Evolutionary conservation across 2,113 vertebrate genomes (phyloP).

Genomic region (Ochotona princeps): DNA sequence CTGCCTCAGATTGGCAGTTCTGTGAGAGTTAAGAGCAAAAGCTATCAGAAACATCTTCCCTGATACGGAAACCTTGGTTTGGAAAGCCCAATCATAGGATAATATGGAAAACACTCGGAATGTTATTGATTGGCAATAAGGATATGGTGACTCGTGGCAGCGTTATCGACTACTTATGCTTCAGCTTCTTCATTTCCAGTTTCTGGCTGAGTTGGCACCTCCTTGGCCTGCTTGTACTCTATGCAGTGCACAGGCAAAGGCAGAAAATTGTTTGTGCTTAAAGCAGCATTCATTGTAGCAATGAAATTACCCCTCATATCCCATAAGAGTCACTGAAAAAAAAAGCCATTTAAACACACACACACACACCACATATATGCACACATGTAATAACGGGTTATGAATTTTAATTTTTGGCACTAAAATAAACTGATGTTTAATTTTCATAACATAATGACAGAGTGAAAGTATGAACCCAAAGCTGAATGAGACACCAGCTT

Average conservation of each 20-base stretch:
- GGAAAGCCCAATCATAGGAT: not conserved
- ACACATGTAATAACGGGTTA: not conserved
- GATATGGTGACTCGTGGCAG: not conserved
- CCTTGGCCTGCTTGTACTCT: not conserved
- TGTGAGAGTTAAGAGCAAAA: conserved; percentile 6
- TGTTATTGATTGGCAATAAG: not conserved
- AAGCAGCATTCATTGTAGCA: not conserved
- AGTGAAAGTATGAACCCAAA: no score
- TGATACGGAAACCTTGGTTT: not conserved
- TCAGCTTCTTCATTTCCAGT: not conserved
- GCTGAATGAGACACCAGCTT: no score
- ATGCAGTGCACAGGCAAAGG: not conserved
- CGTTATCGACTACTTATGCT: not conserved
- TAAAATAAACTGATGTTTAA: no score
- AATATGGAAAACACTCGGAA: conserved; percentile 32
- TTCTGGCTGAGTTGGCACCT: not conserved
- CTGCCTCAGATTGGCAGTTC: conserved; percentile 27
- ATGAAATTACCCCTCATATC: not conserved
- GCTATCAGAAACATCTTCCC: not conserved
- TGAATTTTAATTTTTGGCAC: no score
- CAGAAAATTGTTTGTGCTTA: not conserved
- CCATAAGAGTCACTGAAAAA: not conserved
- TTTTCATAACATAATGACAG: no score
- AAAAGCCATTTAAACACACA: not conserved
- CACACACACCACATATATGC: not conserved